Evolutionary conservation across 2,113 vertebrate species (phyloP).

Genomic region (Vombatus ursinus): DNA sequence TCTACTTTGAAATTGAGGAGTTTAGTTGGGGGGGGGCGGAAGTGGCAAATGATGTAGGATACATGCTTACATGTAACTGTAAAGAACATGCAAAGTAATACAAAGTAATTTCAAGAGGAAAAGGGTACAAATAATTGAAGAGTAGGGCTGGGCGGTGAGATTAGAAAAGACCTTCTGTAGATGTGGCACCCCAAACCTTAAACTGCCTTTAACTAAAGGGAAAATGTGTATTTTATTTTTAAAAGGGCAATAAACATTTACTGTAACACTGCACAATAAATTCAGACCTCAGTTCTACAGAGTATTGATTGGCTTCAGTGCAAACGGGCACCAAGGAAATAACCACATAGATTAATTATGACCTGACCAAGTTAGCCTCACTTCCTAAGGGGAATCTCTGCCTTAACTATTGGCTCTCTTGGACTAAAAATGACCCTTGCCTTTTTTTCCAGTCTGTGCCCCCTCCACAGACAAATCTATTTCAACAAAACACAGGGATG

Average conservation of each 20-base stretch:
- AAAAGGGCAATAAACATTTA: conserved; percentile 31
- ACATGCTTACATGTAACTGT: not conserved
- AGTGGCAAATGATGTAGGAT: not conserved
- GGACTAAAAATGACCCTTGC: not conserved
- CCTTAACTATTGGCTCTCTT: conserved; percentile 42
- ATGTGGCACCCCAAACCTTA: not conserved
- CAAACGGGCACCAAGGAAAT: conserved; percentile 53
- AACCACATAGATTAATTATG: conserved; percentile 51
- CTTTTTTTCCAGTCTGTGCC: not conserved
- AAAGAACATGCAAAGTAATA: not conserved
- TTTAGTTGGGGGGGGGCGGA: too few species aligned
- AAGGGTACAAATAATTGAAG: not conserved
- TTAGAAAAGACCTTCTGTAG: not conserved
- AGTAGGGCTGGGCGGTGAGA: not conserved
- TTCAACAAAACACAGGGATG: not conserved
- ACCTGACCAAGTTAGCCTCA: conserved; percentile 47
- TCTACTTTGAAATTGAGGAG: not conserved
- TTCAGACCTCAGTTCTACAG: conserved; percentile 30
- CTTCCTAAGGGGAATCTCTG: conserved; percentile 37
- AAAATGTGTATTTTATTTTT: conserved; percentile 2
- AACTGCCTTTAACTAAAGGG: conserved; percentile 31
- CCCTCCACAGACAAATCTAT: not conserved
- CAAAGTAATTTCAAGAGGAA: not conserved
- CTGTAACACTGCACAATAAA: conserved; percentile 37
- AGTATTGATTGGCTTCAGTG: conserved; percentile 47